phyloP scores from a whole-genome alignment of 2,113 vertebrate genomes.

The Anarrhichthys ocellatus region DNA sequence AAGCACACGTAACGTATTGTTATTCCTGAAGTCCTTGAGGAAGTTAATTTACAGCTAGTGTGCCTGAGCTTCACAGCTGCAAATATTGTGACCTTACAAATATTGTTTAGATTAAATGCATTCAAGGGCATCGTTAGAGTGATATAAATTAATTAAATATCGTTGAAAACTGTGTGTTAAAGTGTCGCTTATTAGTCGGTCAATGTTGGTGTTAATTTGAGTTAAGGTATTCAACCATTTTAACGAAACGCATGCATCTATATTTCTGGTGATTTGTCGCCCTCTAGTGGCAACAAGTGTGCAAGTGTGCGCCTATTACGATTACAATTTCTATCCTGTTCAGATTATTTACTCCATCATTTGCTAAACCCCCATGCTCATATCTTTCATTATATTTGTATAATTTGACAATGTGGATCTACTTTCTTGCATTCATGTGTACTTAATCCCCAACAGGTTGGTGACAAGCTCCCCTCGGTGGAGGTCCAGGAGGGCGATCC shows the following conservation, averaged over 20 bases:
- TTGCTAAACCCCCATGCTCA: neutral
- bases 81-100: neutral
- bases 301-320: neutral
- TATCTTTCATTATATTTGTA: neutral
- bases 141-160: neutral
- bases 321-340: neutral
- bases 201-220: neutral
- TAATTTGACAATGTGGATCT: neutral
- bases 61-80: neutral
- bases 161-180: accelerated
- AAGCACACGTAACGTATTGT: neutral
- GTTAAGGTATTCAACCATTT: slow-evolving; percentile 25
- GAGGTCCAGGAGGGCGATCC: slow-evolving; percentile 89
- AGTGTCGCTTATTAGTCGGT: neutral
- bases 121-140: neutral
- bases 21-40: neutral
- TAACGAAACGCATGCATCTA: neutral
- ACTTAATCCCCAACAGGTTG: slow-evolving; percentile 75
- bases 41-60: neutral
- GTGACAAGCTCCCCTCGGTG: slow-evolving; percentile 85
- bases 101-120: neutral
- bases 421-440: neutral
- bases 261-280: slow-evolving; percentile 27
- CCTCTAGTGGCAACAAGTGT: slow-evolving; percentile 12
- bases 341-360: neutral